Conservation (phyloP, 2,113 vertebrate species). For the Oenanthe oenanthe region DNA sequence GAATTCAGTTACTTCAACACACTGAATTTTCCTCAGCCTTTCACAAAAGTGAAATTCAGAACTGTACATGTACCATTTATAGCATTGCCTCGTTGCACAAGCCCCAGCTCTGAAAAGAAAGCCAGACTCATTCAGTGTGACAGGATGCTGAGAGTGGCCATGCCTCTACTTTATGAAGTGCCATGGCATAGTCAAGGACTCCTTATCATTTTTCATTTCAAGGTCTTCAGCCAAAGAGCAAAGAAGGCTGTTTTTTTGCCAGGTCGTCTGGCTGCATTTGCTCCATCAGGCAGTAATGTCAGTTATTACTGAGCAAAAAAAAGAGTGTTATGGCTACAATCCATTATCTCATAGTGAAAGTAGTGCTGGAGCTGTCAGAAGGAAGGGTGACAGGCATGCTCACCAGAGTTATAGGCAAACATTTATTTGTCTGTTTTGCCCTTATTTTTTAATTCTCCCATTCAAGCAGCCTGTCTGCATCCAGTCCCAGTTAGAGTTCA, state of each 20-base stretch:
- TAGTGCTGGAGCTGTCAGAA: not conserved
- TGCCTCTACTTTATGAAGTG: conserved; percentile 19
- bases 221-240: conserved; percentile 33
- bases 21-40: not conserved
- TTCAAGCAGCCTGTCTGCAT: not conserved
- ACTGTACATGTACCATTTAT: not conserved
- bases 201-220: conserved; percentile 27
- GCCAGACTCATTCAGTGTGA: not conserved
- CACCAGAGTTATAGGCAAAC: not conserved
- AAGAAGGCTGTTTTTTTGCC: not conserved
- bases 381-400: not conserved
- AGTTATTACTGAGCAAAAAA: not conserved
- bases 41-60: not conserved
- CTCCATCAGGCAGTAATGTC: not conserved
- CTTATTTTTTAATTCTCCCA: not conserved
- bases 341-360: not conserved
- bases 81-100: not conserved
- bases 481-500: not conserved
- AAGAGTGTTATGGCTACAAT: not conserved
- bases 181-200: not conserved
- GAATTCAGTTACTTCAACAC: conserved; percentile 9
- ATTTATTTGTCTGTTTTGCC: not conserved
- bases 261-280: not conserved
- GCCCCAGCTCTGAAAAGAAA: not conserved
- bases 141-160: not conserved